These are phyloP conservation scores for Stichopus chloronotus DNA, from an alignment of 35 echinoderm and acorn worm species.

Conservation along the genomic window DNA sequence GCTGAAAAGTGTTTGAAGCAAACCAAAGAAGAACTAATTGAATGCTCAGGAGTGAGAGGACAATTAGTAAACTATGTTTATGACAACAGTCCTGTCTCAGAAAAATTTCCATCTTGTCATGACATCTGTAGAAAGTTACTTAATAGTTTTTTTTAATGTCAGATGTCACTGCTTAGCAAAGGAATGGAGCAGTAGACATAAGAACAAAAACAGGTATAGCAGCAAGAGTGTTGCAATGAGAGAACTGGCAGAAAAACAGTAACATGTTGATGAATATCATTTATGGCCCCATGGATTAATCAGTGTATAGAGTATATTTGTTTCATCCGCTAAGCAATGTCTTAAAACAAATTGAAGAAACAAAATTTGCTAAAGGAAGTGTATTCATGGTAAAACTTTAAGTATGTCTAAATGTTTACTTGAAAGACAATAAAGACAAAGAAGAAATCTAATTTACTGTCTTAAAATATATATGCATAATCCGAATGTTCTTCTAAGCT, in stretches of 20 bases:
- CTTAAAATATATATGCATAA: not conserved
- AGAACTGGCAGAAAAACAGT: not conserved
- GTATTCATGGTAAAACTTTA: not conserved
- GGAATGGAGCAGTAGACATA: not conserved
- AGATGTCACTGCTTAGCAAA: constrained; percentile 24
- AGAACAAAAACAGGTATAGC: not conserved
- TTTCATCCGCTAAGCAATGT: not conserved
- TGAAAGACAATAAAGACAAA: constrained; percentile 1
- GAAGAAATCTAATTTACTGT: not conserved
- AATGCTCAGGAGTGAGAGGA: not conserved
- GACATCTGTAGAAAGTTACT: constrained; percentile 20
- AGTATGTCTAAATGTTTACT: constrained; percentile 1
- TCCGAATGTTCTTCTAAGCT: constrained; percentile 4
- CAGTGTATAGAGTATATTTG: not conserved
- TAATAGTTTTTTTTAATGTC: constrained; percentile 11
- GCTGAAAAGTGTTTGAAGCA: not conserved
- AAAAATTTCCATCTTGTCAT: constrained; percentile 8
- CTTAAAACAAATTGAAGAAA: not conserved
- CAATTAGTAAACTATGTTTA: not conserved
- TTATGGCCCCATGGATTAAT: not conserved
- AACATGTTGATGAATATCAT: not conserved
- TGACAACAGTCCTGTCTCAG: not conserved
- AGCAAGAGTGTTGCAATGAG: not conserved
- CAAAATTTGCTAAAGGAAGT: constrained; percentile 11
- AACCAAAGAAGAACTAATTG: not conserved